Evolutionary conservation across 2,888 invertebrate species (phyloP).

Genomic region (Limenitis camilla): DNA sequence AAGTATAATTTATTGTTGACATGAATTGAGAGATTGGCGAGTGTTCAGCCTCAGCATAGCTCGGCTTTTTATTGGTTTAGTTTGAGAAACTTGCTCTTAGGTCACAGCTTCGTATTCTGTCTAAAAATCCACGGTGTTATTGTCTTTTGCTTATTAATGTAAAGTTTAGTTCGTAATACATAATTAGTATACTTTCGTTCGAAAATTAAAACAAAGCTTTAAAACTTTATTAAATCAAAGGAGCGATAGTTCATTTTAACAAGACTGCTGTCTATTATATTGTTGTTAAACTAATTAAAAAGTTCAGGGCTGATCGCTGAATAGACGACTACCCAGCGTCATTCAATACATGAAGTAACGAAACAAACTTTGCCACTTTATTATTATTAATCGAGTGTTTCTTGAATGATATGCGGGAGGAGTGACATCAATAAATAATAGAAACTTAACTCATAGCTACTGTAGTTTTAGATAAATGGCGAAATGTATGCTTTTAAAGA

Average conservation of each 20-base stretch:
- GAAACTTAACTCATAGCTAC: too few relatives aligned
- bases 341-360: slow-evolving; percentile 32
- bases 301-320: slow-evolving; percentile 50
- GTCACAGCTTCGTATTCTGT: too few relatives aligned
- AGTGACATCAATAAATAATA: not conserved
- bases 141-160: not conserved
- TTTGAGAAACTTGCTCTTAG: too few relatives aligned
- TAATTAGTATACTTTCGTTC: too few relatives aligned
- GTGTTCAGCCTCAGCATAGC: too few relatives aligned
- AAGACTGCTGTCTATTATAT: slow-evolving; percentile 50
- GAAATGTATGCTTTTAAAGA: too few relatives aligned
- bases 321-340: slow-evolving; percentile 35
- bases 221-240: not conserved
- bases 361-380: slow-evolving; percentile 15
- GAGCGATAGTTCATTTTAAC: slow-evolving; percentile 44
- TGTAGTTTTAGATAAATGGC: too few relatives aligned
- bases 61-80: too few relatives aligned
- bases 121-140: too few relatives aligned
- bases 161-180: too few relatives aligned
- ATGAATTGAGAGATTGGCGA: too few relatives aligned
- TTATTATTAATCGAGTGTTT: slow-evolving; percentile 11
- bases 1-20: too few relatives aligned
- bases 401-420: slow-evolving; percentile 1
- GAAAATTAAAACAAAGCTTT: not conserved
- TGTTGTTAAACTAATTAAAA: slow-evolving; percentile 66